Percentiles rank a stretch among this genome's conserved stretches.
These are phyloP conservation scores for Sminthurinus signatus DNA, from an alignment of 1,140 invertebrate genomes.

Conservation along the genomic window DNA sequence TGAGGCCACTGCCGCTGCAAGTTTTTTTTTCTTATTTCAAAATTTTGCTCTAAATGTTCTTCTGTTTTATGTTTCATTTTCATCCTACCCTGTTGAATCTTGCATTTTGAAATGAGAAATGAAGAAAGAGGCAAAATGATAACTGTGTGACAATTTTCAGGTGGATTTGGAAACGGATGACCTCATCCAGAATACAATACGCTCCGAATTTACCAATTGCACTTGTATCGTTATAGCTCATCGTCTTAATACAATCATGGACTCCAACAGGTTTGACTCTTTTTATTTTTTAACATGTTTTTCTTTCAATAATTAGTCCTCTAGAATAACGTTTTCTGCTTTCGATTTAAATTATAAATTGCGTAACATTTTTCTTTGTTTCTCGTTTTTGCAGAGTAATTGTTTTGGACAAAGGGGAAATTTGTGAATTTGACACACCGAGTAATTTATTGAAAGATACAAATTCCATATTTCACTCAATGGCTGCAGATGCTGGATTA, in stretches of 20 bases:
- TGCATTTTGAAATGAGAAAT: too few relatives aligned
- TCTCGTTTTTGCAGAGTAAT: background rate
- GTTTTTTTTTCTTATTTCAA: too few relatives aligned
- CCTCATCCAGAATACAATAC: conserved; percentile 47
- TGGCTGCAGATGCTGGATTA: conserved; percentile 25
- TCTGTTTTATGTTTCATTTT: too few relatives aligned
- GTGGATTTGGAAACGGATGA: conserved; percentile 50
- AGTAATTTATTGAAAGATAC: conserved; percentile 36
- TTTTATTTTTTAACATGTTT: too few relatives aligned
- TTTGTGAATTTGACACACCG: conserved; percentile 41
- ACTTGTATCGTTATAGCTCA: conserved; percentile 34
- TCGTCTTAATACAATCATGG: conserved; percentile 32
- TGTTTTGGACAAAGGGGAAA: too few relatives aligned
- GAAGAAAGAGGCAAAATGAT: too few relatives aligned
- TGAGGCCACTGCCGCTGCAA: too few relatives aligned
- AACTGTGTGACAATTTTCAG: too few relatives aligned
- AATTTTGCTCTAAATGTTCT: too few relatives aligned
- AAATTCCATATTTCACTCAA: conserved; percentile 4
- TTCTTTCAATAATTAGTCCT: conserved; percentile 15
- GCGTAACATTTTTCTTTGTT: background rate
- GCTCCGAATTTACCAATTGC: conserved; percentile 28
- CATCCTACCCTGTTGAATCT: too few relatives aligned
- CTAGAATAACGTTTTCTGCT: conserved; percentile 14
- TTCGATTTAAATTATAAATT: background rate
- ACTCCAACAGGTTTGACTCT: conserved; percentile 33